Evolutionary conservation across 2,113 vertebrate genomes (phyloP), one percentile per base, ranked within the genome.

Genomic region (Gobius niger): DNA sequence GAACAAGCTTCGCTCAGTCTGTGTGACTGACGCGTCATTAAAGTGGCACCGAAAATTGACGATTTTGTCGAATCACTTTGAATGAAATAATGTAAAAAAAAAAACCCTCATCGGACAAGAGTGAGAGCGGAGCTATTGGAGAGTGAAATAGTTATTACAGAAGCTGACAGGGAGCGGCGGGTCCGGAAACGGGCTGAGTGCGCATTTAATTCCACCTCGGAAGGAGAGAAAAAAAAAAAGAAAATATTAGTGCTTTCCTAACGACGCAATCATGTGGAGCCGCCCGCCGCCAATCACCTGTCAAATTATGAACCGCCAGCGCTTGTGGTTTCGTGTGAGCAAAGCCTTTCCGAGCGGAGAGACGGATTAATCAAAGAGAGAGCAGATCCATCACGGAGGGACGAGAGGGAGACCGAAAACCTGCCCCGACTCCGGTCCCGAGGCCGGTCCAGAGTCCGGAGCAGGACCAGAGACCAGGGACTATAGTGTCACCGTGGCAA

Each of bases 341-440:
- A 85, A 90, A 89, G 84, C 85, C 70, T 71, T 87, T 90, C 87
- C 83, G 86, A 80, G 82, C 82, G 80, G 85, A 81, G 85, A 88
- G 82, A 90, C 86, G 87, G 91, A 91, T 91, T 90, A 91, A 92
- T 92, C 90, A 92, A 82, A 88, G 82, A 85, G 85, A 84, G 83
- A 85, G 86, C 83, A 89, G 86, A 91, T 91, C 90, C 90, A 92
- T 91, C 80, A 73, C 81, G 78, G 57, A 73, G 51, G 18, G 51
- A 52, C n/a, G 4, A 49, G 18, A 34, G 53, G 53, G 2, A 15
- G 10, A 49, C 47, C 47, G 14, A 14, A 49, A 14, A 15, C 47
- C 47, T 0, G 9, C 1, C 47, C 47, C 6, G 47, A 49, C 2
- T 14, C 11, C 12, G 6, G 47, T 12, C 7, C 47, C 10, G 10